phyloP scores from a whole-genome alignment of 2,797 vertebrate species.

The Xenops minutus region DNA sequence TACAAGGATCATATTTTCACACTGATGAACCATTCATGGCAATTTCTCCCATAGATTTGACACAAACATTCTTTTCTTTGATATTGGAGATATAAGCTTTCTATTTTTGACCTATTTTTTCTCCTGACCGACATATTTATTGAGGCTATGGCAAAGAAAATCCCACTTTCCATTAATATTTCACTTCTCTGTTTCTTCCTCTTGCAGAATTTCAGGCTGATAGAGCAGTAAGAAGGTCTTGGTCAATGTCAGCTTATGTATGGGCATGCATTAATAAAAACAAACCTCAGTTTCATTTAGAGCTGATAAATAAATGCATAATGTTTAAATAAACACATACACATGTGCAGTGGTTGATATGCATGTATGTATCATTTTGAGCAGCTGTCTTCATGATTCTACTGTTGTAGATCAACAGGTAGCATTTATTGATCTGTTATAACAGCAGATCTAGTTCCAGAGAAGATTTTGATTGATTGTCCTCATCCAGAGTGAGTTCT shows the following conservation, averaged over 20 bases:
- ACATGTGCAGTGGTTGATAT: background rate
- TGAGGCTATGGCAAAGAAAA: conserved; percentile 20
- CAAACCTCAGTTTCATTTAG: background rate
- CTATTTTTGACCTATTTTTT: conserved; percentile 50
- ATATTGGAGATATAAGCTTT: conserved; percentile 34
- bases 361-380: background rate
- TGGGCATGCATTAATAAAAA: background rate
- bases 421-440: conserved; percentile 42
- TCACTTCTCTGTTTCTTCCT: background rate
- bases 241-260: background rate
- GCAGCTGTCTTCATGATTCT: background rate
- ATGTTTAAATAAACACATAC: background rate
- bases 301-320: background rate
- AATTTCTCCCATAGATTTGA: conserved; percentile 42
- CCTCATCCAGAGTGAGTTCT: conserved; percentile 45
- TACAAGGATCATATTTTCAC: conserved; percentile 45
- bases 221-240: background rate
- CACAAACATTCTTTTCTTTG: conserved; percentile 52
- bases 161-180: conserved; percentile 11
- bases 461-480: conserved; percentile 62
- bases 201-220: background rate
- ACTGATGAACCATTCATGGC: conserved; percentile 20
- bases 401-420: conserved; percentile 22
- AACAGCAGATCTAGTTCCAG: conserved; percentile 35
- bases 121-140: conserved; percentile 10